These are phyloP conservation scores for Agrypnia vestita DNA, from an alignment of 1,140 invertebrate species.

Conservation along the genomic window DNA sequence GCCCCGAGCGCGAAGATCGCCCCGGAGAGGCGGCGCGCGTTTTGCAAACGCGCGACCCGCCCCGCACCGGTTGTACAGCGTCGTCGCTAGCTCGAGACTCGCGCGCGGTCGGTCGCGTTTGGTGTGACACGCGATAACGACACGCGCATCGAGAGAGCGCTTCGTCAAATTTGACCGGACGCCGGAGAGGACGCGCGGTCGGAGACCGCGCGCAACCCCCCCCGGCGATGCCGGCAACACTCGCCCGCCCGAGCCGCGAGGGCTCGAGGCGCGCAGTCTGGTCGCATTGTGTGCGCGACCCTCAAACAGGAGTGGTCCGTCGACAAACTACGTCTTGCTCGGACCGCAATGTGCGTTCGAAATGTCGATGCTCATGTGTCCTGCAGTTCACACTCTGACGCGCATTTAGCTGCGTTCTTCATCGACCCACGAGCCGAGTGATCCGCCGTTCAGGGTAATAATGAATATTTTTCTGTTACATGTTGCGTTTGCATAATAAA, in stretches of 20 bases:
- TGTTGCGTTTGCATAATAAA: neutral
- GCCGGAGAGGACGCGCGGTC: constrained; percentile 6
- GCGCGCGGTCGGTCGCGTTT: neutral
- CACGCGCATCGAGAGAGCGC: neutral
- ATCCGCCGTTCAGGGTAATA: constrained; percentile 78
- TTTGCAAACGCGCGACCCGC: too few species aligned
- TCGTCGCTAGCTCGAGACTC: constrained; percentile 24
- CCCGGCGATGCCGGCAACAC: constrained; percentile 32
- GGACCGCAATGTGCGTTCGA: constrained; percentile 85
- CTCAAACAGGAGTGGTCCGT: constrained; percentile 74
- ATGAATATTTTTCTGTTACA: constrained; percentile 9
- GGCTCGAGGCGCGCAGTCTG: constrained; percentile 55
- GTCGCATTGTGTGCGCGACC: constrained; percentile 58
- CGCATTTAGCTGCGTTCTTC: constrained; percentile 89
- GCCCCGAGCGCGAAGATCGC: constrained; percentile 23
- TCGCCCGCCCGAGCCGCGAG: neutral
- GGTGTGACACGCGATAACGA: neutral
- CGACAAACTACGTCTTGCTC: constrained; percentile 47
- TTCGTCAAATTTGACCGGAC: constrained; percentile 39
- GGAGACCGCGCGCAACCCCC: neutral
- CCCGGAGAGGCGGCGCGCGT: constrained; percentile 7
- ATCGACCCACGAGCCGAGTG: constrained; percentile 86
- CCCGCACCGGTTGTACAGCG: constrained; percentile 4
- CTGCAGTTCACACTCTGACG: constrained; percentile 86
- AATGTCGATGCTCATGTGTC: constrained; percentile 86